Evolutionary conservation across 53 echinoderm and acorn worm genomes (phyloP), one percentile per base, ranked within the genome.

Genomic region (Antedon mediterranea): DNA sequence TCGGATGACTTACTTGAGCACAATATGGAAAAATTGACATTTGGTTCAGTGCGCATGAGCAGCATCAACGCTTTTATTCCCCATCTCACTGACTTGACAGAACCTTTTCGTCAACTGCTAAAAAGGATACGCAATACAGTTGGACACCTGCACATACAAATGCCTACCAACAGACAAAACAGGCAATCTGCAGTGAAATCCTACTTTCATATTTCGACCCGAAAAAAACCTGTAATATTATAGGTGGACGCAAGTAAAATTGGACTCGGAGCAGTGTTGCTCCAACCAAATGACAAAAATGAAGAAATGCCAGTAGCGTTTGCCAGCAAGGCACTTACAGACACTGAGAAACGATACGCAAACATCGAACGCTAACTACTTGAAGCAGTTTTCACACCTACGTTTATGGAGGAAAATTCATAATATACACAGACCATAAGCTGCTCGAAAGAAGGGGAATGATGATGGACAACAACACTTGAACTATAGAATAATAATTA

Each of bases 331-430:
- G 30, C 90, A 14, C 81, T 89, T 3, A 89, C 78, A 3, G 84
- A 81, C 26, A 78, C 86, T 20, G 86, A 89, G 34, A 81, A 78
- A 76, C 32, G 89, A 32, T 89, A 89, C 33, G 85, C 80, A 3
- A 85, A 90, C 80, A 90, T 88, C 31, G 85, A 90, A 43, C 73
- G 87, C 34, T 90, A 85, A 34, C 74, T 90, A 83, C 42, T 89
- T 31, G 89, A 86, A 5, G 73, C 30, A 28, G 37, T 37, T 37
- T 37, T 37, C 37, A 37, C 11, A 37, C 37, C n/a, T n/a, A 37
- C 6, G 37, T 37, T 37, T 37, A 37, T 11, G 37, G 37, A 11
- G 11, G 11, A 37, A 11, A 37, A 37, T 37, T 37, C 11, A 37
- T 37, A 4, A 37, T 37, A 37, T 11, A 37, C 11, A n/a, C n/a